Conservation (phyloP, 2,113 vertebrate genomes). For the Dolichallabes microphthalmus region DNA sequence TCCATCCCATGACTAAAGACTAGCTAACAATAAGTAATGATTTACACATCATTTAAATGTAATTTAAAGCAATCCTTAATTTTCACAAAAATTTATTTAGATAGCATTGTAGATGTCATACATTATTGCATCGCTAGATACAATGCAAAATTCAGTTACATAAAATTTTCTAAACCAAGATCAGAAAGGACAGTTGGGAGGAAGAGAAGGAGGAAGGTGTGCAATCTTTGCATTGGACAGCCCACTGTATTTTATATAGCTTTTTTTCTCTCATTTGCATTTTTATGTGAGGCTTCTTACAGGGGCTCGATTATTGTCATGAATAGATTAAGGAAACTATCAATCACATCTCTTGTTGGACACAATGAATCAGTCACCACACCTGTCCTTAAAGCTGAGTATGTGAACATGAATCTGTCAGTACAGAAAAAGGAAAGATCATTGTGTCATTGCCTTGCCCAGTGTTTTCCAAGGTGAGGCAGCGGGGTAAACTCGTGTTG, state of each 20-base stretch:
- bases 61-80: background rate
- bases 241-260: constrained; percentile 61
- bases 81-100: background rate
- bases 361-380: constrained; percentile 65
- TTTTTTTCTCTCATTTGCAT: constrained; percentile 73
- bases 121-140: background rate
- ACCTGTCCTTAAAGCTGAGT: constrained; percentile 61
- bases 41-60: background rate
- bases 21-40: background rate
- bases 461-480: constrained; percentile 38
- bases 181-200: background rate
- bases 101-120: background rate
- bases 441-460: constrained; percentile 3
- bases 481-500: background rate
- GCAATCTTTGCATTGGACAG: constrained; percentile 59
- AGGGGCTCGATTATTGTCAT: constrained; percentile 66
- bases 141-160: constrained; percentile 1
- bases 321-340: constrained; percentile 75
- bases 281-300: constrained; percentile 74
- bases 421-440: constrained; percentile 22
- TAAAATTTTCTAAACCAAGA: background rate
- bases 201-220: constrained; percentile 12
- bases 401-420: constrained; percentile 54
- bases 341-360: constrained; percentile 68
- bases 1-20: background rate